phyloP scores from a whole-genome alignment of 1,140 invertebrate species.

The Xylocopa sonorina region DNA sequence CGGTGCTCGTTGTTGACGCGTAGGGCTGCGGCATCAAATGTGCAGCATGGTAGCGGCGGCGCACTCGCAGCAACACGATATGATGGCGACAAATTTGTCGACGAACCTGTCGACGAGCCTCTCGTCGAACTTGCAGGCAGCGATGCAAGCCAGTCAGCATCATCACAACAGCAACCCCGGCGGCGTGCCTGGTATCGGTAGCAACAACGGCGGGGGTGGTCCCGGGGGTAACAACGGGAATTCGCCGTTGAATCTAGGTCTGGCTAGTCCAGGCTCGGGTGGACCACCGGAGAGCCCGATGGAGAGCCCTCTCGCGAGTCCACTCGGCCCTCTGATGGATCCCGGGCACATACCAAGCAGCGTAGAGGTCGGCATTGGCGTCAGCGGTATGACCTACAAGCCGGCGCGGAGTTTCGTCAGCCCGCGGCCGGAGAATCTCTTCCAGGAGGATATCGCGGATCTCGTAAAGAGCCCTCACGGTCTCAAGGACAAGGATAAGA shows the following conservation, averaged over 20 bases:
- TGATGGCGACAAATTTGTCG: slow-evolving; percentile 80
- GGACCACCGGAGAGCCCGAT: slow-evolving; percentile 79
- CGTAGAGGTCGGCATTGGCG: slow-evolving; percentile 84
- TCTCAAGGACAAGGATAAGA: slow-evolving; percentile 81
- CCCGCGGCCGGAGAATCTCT: slow-evolving; percentile 85
- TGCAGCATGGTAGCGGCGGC: slow-evolving; percentile 87
- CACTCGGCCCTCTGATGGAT: slow-evolving; percentile 79
- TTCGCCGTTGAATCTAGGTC: slow-evolving; percentile 82
- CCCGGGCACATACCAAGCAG: slow-evolving; percentile 78
- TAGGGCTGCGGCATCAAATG: slow-evolving; percentile 87
- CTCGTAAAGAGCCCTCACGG: slow-evolving; percentile 83
- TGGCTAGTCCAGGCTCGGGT: slow-evolving; percentile 81
- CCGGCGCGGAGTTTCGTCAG: slow-evolving; percentile 83
- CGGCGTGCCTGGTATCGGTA: slow-evolving; percentile 62
- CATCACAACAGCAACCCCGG: slow-evolving; percentile 77
- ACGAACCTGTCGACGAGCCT: slow-evolving; percentile 75
- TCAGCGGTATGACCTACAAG: slow-evolving; percentile 87
- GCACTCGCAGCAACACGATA: slow-evolving; percentile 84
- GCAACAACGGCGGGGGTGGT: slow-evolving; percentile 73
- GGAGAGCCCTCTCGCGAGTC: slow-evolving; percentile 83
- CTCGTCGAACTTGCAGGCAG: slow-evolving; percentile 80
- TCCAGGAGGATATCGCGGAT: slow-evolving; percentile 85
- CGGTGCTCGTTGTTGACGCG: slow-evolving; percentile 56
- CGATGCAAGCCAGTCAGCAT: slow-evolving; percentile 81
- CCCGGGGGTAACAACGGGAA: slow-evolving; percentile 80